Evolutionary conservation across 2,113 vertebrate species (phyloP), one percentile per base, ranked within the genome.

Genomic region (Balaeniceps rex): DNA sequence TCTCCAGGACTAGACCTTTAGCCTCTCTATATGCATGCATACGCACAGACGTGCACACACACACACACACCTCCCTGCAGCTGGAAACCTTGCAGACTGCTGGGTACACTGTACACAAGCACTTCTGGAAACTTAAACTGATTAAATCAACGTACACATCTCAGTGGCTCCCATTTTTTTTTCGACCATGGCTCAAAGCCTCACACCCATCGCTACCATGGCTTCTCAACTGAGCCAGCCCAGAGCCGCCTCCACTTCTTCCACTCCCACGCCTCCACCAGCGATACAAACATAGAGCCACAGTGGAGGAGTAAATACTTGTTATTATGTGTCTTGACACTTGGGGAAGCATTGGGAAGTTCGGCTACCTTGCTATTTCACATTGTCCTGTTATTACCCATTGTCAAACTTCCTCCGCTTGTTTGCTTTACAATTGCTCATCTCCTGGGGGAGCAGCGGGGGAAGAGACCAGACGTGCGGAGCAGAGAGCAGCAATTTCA

Each of bases 351-450:
- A n/a, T 38, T 83, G 61, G 54, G 25, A 92, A 94, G 64, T 52
- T 70, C 9, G 22, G 36, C 58, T 55, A 84, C 58, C 63, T 95
- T 94, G 86, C 86, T 90, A 47, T 87, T 95, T 97, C 40, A 1
- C n/a, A 19, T 81, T 93, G 91, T 49, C 36, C 76, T 92, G 60
- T 96, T 81, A 89, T 88, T 87, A 75, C 52, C 77, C 52, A 49
- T 91, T 74, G 87, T 70, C 69, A 87, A 94, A 76, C 40, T 70
- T 79, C 74, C 44, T 88, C 78, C 7, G 8, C 64, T 91, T 82
- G 36, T 93, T 97, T 84, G 79, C 49, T 82, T 95, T 86, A 44
- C 72, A 87, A 90, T 97, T 93, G 90, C 82, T 97, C 65, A 88
- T 86, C 94, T 54, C 88, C 24, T 14, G 7, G 80, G 84, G 70